Percentiles rank a stretch among this genome's conserved stretches.
phyloP scores from a whole-genome alignment of 1,140 invertebrate species.

The Andrena cerasifolii region DNA sequence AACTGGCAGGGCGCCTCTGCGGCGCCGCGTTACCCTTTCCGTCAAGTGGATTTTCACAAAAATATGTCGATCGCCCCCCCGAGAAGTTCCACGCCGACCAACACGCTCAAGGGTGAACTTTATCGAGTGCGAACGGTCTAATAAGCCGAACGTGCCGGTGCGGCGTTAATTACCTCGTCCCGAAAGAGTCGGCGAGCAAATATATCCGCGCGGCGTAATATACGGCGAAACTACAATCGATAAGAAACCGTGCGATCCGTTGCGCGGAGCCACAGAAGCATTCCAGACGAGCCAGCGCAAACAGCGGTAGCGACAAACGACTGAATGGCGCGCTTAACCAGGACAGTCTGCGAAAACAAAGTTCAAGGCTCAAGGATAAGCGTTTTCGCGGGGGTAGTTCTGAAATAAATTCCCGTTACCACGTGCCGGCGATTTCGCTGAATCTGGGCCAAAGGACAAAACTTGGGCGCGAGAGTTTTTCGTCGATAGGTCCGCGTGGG shows the following conservation, averaged over 20 bases:
- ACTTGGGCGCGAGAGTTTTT: not conserved
- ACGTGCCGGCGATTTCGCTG: not conserved
- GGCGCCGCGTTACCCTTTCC: too few species aligned
- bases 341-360: conserved; percentile 3
- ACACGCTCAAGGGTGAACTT: too few species aligned
- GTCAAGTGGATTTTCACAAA: too few species aligned
- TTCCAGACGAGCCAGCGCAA: not conserved
- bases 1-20: too few species aligned
- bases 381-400: not conserved
- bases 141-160: too few species aligned
- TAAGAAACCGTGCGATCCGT: not conserved
- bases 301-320: not conserved
- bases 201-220: too few species aligned
- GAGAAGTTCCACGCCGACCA: too few species aligned
- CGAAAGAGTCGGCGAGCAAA: not conserved
- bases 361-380: conserved; percentile 24
- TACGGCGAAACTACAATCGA: not conserved
- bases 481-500: not conserved
- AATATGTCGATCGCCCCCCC: too few species aligned
- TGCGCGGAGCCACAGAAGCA: not conserved
- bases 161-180: not conserved
- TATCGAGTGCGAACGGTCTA: too few species aligned
- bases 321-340: not conserved
- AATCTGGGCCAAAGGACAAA: conserved; percentile 1
- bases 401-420: not conserved